Base-by-base conservation (phyloP, 2,888 invertebrate genomes). In the Amiota communis region DNA sequence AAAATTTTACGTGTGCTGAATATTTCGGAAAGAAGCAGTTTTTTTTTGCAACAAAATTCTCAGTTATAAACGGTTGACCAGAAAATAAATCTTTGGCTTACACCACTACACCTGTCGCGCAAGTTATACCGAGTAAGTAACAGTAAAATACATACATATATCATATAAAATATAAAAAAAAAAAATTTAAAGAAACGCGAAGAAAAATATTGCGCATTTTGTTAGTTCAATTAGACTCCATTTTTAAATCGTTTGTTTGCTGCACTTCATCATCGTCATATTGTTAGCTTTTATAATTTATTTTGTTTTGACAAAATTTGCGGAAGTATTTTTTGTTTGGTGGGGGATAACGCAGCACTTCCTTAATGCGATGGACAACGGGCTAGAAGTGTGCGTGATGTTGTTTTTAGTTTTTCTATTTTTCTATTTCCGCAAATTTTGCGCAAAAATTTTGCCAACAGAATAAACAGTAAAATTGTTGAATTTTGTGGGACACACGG, bases 11-110 rank as follows among this genome's bases (percentile, higher is more conserved):
- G 84, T 83, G 80, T 81, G 74, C 48, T 72, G 65, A 20, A 15
- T 57, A 17, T 80, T 80, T 77, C 74, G 77, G 77, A 73, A 82
- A 82, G 81, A 79, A 78, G 77, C 70, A 77, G 84, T 80, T 82
- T 79, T 74, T 75, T 23, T 36, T 78, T 78, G 75, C 77, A 74
- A 73, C 83, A 76, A 83, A 83, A 83, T 83, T 83, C 81, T 84
- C 84, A 80, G 83, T 83, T 80, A 76, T 79, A 77, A 48, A 49
- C 15, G n/a, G 6, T 20, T 63, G n/a, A 46, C 71, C 71, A 72
- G 65, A 73, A 53, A 2, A 75, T 71, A 71, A 71, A 74, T 61
- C 70, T 77, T 77, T 75, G 72, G 76, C 77, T 65, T n/a, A 11
- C 8, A 11, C 73, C 70, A n/a, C 65, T 75, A 75, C 57, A 75